Evolutionary conservation across 2,797 vertebrate genomes (phyloP).

Genomic region (Antrozous pallidus): DNA sequence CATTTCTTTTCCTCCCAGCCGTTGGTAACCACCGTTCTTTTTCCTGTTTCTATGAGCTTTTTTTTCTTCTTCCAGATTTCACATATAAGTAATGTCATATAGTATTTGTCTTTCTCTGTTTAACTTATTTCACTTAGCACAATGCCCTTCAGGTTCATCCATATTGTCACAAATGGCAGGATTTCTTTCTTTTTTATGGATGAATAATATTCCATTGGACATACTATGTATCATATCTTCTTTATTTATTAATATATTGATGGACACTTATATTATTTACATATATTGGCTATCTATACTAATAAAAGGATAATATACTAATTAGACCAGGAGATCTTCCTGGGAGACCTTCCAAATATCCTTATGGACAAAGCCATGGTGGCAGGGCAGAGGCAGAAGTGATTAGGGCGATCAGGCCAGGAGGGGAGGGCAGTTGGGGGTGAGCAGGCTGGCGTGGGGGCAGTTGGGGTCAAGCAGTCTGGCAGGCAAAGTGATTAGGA

Average conservation of each 20-base stretch:
- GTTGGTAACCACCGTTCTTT: background rate
- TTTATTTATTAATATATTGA: background rate
- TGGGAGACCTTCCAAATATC: no score
- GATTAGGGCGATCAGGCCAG: no score
- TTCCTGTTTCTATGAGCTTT: background rate
- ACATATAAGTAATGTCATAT: background rate
- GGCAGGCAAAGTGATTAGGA: no score
- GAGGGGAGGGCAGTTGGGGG: no score
- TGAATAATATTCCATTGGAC: background rate
- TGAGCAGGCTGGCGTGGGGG: no score
- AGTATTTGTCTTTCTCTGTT: background rate
- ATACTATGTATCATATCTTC: background rate
- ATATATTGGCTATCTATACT: background rate
- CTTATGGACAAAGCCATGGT: no score
- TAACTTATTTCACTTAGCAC: background rate
- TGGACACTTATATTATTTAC: background rate
- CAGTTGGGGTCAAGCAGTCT: no score
- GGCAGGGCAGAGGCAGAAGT: no score
- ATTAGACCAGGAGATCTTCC: no score
- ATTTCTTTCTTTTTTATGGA: background rate
- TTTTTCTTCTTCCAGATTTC: background rate
- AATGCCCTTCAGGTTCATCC: background rate
- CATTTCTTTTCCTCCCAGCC: background rate
- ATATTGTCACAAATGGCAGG: background rate
- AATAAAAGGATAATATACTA: no score